phyloP scores from a whole-genome alignment of 2,888 invertebrate species.

The Cephalotes varians region DNA sequence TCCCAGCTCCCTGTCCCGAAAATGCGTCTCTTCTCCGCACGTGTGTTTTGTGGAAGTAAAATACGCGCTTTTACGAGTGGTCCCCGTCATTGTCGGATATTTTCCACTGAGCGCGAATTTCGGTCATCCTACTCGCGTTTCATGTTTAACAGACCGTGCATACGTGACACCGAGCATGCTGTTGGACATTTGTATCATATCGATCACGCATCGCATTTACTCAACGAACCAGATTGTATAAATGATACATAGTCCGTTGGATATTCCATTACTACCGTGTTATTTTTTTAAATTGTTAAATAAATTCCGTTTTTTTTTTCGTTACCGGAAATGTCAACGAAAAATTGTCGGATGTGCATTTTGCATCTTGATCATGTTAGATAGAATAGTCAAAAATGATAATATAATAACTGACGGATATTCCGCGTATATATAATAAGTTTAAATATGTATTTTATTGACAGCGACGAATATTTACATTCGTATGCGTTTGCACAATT shows the following conservation, averaged over 20 bases:
- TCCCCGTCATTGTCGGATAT: constrained; percentile 25
- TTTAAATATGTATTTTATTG: constrained; percentile 31
- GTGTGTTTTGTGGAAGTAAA: constrained; percentile 36
- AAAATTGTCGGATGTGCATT: background rate
- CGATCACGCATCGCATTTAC: constrained; percentile 26
- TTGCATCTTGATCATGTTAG: background rate
- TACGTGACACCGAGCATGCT: constrained; percentile 3
- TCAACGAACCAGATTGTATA: constrained; percentile 7
- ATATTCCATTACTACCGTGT: background rate
- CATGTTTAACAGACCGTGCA: constrained; percentile 15
- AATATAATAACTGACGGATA: background rate
- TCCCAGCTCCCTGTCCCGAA: background rate
- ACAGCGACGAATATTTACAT: constrained; percentile 6
- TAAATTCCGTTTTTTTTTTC: background rate
- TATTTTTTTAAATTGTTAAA: background rate
- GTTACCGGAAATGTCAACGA: background rate
- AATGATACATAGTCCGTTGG: background rate
- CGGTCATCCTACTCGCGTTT: constrained; percentile 15
- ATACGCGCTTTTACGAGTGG: constrained; percentile 37
- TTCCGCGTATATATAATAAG: background rate
- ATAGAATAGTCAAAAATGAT: background rate
- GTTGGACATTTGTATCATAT: constrained; percentile 33
- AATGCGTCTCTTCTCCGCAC: background rate
- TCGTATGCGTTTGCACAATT: constrained; percentile 19
- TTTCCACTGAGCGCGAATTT: constrained; percentile 33